Base-by-base conservation (phyloP, 2,113 vertebrate genomes). In the Ahaetulla prasina region DNA sequence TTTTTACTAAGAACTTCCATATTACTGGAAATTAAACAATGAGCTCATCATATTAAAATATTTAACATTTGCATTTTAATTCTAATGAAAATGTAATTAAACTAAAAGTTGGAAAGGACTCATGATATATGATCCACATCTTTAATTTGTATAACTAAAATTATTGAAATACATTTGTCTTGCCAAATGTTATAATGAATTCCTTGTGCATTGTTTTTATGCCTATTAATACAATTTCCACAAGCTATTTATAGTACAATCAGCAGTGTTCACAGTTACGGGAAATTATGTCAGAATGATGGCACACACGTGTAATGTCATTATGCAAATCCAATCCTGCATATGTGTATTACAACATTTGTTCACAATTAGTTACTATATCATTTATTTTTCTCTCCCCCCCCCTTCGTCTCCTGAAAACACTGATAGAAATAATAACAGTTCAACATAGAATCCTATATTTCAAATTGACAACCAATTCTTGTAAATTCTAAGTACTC, bases 161-260 rank as follows among this genome's bases (percentile, higher is more conserved):
- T 92, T 18, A 92, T 94, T 85, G 91, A 92, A 85, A 91, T 84
- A 52, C 85, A 25, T 93, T 95, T 92, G 6, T 85, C 23, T 94
- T 95, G 43, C 92, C 0, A 0, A 93, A 12, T n/a, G n/a, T 94
- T 90, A 92, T 3, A 3, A 25, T 0, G 0, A 93, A 60, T 84
- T 27, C 4, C 0, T 89, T 92, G 7, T 68, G 90, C 68, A 80
- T 57, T 92, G 63, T 91, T 84, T 94, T 95, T 50, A 87, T 80
- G 85, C 23, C 57, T 63, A 23, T 55, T 88, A 52, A 87, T 68
- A 90, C 85, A 93, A 87, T 3, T 90, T 52, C 87, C 25, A 20
- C 92, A 1, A 50, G 87, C 43, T 91, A 39, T 27, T 0, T 1
- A 87, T 39, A 63, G 39, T 90, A 74, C 35, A 91, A 68, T 68